Percentiles rank a stretch among this genome's conserved stretches.
These are phyloP conservation scores for Lithosia quadra DNA, from an alignment of 2,888 invertebrate species.

Conservation along the genomic window DNA sequence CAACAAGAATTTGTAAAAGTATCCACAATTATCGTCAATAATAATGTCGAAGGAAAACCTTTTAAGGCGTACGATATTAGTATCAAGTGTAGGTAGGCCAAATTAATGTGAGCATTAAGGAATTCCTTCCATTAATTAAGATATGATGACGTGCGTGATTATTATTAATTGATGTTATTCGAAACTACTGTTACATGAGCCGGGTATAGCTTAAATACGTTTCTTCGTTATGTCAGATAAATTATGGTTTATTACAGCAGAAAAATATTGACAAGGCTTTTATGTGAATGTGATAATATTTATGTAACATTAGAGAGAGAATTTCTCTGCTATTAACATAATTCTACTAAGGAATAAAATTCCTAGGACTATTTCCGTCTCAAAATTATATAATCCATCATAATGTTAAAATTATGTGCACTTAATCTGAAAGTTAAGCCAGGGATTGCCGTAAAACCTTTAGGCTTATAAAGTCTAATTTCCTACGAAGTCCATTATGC, in stretches of 20 bases:
- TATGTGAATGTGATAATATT: background rate
- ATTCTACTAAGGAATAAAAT: background rate
- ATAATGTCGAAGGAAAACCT: constrained; percentile 31
- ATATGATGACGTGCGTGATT: constrained; percentile 55
- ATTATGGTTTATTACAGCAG: background rate
- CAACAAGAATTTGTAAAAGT: background rate
- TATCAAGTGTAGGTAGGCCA: constrained; percentile 40
- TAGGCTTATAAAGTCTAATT: no score
- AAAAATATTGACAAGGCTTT: background rate
- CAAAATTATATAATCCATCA: background rate
- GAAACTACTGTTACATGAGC: constrained; percentile 48
- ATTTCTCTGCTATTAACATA: background rate
- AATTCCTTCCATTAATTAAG: constrained; percentile 57
- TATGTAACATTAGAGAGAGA: background rate
- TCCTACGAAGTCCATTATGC: no score
- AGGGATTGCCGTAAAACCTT: background rate
- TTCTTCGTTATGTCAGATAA: background rate
- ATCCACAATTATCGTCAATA: constrained; percentile 15
- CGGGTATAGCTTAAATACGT: constrained; percentile 26
- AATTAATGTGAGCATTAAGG: constrained; percentile 51
- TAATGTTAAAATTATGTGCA: background rate
- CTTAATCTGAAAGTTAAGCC: background rate
- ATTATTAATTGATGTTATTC: constrained; percentile 57
- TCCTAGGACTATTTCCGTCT: background rate
- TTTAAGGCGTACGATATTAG: constrained; percentile 28